Evolutionary conservation across 2,113 vertebrate genomes (phyloP).

Genomic region (Puntigrus tetrazona): DNA sequence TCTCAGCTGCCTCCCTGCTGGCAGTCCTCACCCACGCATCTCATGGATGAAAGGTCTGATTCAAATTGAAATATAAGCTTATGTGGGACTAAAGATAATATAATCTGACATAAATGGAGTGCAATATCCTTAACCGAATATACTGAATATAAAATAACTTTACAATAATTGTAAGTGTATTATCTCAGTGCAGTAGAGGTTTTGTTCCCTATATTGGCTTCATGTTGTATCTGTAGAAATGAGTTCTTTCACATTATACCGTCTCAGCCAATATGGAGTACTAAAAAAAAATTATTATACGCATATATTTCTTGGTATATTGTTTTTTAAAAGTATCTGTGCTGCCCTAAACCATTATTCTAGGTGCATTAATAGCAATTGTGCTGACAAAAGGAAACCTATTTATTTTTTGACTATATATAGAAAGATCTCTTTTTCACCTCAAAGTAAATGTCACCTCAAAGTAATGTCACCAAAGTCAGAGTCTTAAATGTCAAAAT

Average conservation of each 20-base stretch:
- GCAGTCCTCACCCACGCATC: slow-evolving; percentile 88
- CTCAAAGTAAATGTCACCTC: slow-evolving; percentile 30
- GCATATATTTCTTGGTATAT: background rate
- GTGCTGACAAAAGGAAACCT: slow-evolving; percentile 13
- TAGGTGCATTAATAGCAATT: background rate
- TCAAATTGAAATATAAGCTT: slow-evolving; percentile 1
- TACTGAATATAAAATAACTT: background rate
- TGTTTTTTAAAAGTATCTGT: background rate
- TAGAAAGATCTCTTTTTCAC: slow-evolving; percentile 25
- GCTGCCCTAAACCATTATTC: background rate
- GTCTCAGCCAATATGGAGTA: background rate
- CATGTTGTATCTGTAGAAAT: background rate
- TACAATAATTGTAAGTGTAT: background rate
- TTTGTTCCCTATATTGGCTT: background rate
- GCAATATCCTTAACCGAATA: background rate
- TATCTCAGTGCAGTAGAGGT: background rate
- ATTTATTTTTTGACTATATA: slow-evolving; percentile 22
- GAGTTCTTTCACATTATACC: background rate
- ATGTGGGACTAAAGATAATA: background rate
- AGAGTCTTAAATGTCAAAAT: slow-evolving; percentile 19
- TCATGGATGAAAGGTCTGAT: slow-evolving; percentile 90
- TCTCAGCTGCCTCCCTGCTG: slow-evolving; percentile 92
- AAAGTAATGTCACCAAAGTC: slow-evolving; percentile 13
- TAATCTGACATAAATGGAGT: background rate
- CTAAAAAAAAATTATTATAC: background rate